Evolutionary conservation across 2,888 invertebrate genomes (phyloP), one percentile per base, ranked within the genome.

Genomic region (Hanleya hanleyi): DNA sequence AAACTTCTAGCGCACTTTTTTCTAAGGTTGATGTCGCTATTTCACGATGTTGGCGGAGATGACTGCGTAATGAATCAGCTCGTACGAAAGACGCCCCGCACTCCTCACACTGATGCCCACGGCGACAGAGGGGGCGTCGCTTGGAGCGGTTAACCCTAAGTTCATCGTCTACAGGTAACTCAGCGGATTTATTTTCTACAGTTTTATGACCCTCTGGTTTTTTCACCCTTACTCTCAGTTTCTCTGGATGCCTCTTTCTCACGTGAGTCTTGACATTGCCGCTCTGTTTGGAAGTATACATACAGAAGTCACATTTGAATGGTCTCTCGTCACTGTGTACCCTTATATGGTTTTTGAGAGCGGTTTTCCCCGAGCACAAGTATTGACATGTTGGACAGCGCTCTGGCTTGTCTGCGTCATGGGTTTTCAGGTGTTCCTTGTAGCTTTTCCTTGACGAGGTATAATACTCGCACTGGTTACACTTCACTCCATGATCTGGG

Each of bases 31-130:
- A n/a, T n/a, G n/a, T n/a, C n/a, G 71, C 73, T 50, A 78, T 67
- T 32, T 86, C 83, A 41, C 73, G 73, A 78, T 92, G 92, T 62
- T 90, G 90, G 36, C 88, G 84, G 68, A 90, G 71, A 79, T 92
- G 91, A 77, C 91, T 89, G n/a, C 88, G 81, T 62, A 91, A 82
- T 0, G 91, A 91, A 71, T 91, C 91, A 77, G 91, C 89, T 36
- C 91, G 80, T 0, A 91, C 91, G 83, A 91, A 91, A 0, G 89
- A 81, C 15, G 87, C 87, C 6, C 83, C 79, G 77, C 91, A 91
- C 5, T 81, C 71, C 1, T 82, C 77, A 79, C 91, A 91, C 47
- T 83, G 77, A 75, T 86, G 89, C 0, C 57, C 29, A 15, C 29
- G 57, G 22, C 57, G 57, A 26, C 57, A 57, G 2, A 29, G 57